A percentile compares a stretch with the other conserved stretches of the same genome.
These are phyloP conservation scores for Carposina sasakii DNA, from an alignment of 1,140 invertebrate genomes.

Conservation along the genomic window DNA sequence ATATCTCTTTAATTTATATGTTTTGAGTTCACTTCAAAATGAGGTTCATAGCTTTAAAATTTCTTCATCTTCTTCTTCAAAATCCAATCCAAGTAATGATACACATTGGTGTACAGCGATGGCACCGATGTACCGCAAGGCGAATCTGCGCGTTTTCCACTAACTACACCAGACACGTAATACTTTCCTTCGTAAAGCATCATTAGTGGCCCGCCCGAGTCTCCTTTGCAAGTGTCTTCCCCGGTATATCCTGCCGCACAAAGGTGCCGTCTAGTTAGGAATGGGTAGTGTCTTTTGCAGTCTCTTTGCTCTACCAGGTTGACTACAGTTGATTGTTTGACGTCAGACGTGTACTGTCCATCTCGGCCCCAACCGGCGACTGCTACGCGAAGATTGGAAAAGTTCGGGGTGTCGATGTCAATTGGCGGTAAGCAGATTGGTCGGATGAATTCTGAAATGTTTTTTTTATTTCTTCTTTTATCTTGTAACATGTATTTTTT, in stretches of 20 bases:
- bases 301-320: slow-evolving; percentile 43
- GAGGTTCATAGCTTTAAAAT: slow-evolving; percentile 21
- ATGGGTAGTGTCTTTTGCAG: slow-evolving; percentile 39
- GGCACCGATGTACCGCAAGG: slow-evolving; percentile 55
- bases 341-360: slow-evolving; percentile 29
- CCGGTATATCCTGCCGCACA: slow-evolving; percentile 51
- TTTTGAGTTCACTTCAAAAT: too few relatives aligned
- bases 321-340: slow-evolving; percentile 55
- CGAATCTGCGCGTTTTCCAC: slow-evolving; percentile 51
- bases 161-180: slow-evolving; percentile 50
- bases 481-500: too few relatives aligned
- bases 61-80: slow-evolving; percentile 31
- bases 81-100: slow-evolving; percentile 54
- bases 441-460: slow-evolving; percentile 54
- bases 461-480: too few relatives aligned
- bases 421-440: slow-evolving; percentile 53
- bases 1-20: too few relatives aligned
- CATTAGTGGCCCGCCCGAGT: slow-evolving; percentile 60
- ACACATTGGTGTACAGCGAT: slow-evolving; percentile 57
- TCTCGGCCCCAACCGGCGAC: slow-evolving; percentile 59
- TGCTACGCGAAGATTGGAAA: slow-evolving; percentile 42
- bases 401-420: slow-evolving; percentile 43
- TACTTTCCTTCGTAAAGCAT: slow-evolving; percentile 45
- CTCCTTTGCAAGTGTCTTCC: slow-evolving; percentile 58
- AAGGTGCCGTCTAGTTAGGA: slow-evolving; percentile 35